These are phyloP conservation scores for Mesorhabditis sp. DNA, from an alignment of 2,888 invertebrate species.

Conservation along the genomic window DNA sequence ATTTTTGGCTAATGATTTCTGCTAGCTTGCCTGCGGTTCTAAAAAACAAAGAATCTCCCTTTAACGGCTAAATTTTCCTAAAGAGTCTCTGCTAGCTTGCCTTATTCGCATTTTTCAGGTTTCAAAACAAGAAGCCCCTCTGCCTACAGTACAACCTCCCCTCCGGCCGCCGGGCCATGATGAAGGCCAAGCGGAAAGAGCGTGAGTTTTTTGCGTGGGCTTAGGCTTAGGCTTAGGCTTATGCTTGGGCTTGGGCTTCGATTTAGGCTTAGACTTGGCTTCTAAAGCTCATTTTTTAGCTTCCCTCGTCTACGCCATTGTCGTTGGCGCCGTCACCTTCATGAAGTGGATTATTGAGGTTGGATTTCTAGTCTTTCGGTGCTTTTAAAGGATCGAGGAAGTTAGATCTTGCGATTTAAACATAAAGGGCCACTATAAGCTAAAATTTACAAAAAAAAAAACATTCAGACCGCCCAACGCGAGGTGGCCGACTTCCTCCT, in stretches of 20 bases:
- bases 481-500: conserved; percentile 39
- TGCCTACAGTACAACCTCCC: conserved; percentile 45
- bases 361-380: no score
- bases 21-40: background rate
- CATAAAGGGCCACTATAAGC: no score
- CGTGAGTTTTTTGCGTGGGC: conserved; percentile 18
- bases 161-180: conserved; percentile 16
- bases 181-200: conserved; percentile 24
- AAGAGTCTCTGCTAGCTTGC: no score
- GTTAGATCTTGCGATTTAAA: no score
- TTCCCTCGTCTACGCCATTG: background rate
- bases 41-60: background rate
- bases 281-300: background rate
- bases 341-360: conserved; percentile 2
- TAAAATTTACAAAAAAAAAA: no score
- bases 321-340: background rate
- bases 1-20: no score
- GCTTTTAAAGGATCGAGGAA: no score
- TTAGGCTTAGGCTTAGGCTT: background rate
- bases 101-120: conserved; percentile 18
- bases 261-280: background rate
- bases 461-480: conserved; percentile 16
- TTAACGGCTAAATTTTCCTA: no score
- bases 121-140: conserved; percentile 44
- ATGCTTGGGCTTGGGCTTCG: background rate